Conservation (phyloP, 30 jellyfish, hydroid and myxozoan species). For the Clytia hemisphaerica region DNA sequence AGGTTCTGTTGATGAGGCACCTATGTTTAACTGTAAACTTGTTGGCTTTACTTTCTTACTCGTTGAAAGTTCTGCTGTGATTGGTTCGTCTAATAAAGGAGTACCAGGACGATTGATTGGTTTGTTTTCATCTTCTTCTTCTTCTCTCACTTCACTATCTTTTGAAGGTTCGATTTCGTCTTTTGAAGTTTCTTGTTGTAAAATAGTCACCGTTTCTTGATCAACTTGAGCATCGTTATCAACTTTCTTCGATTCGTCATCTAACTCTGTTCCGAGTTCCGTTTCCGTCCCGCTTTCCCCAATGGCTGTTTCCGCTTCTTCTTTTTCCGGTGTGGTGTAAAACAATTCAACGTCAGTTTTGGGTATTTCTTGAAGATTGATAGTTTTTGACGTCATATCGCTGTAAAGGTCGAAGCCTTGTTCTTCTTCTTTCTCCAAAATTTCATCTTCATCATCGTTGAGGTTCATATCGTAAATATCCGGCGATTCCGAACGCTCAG, state of each 20-base stretch:
- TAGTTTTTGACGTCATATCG: neutral
- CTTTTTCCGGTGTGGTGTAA: conserved; percentile 22
- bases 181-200: neutral
- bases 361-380: neutral
- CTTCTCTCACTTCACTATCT: neutral
- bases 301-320: neutral
- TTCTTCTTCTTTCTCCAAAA: too few species aligned
- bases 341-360: conserved; percentile 12
- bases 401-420: conserved; percentile 13
- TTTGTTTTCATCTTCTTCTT: neutral
- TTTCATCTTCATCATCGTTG: conserved; percentile 15
- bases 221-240: conserved; percentile 1
- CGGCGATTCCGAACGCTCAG: conserved; percentile 34
- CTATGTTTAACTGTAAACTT: too few species aligned
- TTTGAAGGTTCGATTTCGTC: neutral
- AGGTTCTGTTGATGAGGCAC: neutral
- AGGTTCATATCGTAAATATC: conserved; percentile 35
- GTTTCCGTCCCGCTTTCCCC: neutral
- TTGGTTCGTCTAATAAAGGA: conserved; percentile 32
- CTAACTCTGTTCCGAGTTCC: neutral
- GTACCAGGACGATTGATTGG: conserved; percentile 27
- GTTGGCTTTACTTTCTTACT: neutral
- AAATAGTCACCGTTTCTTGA: neutral
- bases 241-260: neutral
- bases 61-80: neutral